A percentile compares a stretch with the other conserved stretches of the same genome.
These are phyloP conservation scores for Lophura nycthemera DNA, from an alignment of 2,113 vertebrate species.

Conservation along the genomic window DNA sequence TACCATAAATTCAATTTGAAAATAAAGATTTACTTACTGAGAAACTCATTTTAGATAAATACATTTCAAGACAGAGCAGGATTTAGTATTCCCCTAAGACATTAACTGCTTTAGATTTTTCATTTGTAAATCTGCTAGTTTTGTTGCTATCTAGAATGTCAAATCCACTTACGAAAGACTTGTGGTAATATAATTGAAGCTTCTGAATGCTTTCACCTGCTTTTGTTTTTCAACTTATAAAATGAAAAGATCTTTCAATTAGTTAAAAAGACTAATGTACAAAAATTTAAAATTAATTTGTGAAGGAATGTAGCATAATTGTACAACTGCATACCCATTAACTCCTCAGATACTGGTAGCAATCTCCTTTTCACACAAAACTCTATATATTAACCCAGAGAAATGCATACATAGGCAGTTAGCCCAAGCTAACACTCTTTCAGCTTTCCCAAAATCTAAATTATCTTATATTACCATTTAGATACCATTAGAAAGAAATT, in stretches of 20 bases:
- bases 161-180: conserved; percentile 8
- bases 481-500: conserved; percentile 83
- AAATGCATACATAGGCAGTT: conserved; percentile 22
- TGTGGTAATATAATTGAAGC: conserved; percentile 36
- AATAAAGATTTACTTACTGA: conserved; percentile 23
- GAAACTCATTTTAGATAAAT: conserved; percentile 47
- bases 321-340: conserved; percentile 55
- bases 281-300: conserved; percentile 42
- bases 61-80: conserved; percentile 18
- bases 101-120: neutral
- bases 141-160: neutral
- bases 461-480: conserved; percentile 74
- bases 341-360: conserved; percentile 25
- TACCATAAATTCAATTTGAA: conserved; percentile 48
- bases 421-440: conserved; percentile 44
- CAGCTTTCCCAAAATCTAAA: conserved; percentile 58
- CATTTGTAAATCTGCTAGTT: conserved; percentile 12
- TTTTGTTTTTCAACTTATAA: conserved; percentile 70
- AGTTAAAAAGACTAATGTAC: conserved; percentile 73
- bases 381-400: conserved; percentile 46
- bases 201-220: conserved; percentile 42
- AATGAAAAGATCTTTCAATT: conserved; percentile 69
- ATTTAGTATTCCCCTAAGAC: neutral
- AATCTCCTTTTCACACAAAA: conserved; percentile 40
- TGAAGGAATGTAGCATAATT: conserved; percentile 67